Base-by-base conservation (phyloP, 1,140 invertebrate species). In the Ditylenchus dipsaci region DNA sequence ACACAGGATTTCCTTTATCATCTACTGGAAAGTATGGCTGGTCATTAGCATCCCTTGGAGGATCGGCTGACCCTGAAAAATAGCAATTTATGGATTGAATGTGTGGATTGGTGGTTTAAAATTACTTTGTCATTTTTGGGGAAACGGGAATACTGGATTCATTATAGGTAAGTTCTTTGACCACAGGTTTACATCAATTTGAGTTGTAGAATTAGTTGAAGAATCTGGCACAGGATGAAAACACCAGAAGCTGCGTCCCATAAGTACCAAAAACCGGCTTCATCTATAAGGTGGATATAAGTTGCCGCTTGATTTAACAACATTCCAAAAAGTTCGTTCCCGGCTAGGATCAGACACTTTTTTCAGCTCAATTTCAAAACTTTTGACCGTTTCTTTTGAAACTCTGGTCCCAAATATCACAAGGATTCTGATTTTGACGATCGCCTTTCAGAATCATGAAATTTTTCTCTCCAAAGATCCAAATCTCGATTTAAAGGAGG, bases 11-110 rank as follows among this genome's bases (percentile, higher is more conserved):
- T 19, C 49, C 58, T 15, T 60, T 43, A 1, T 76, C 69, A 58
- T 76, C 74, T n/a, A 75, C 56, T 21, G 73, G 73, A 49, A 75
- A 75, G 30, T 77, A 67, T 3, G 71, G 71, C 23, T 64, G 30
- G n/a, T 59, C 74, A 19, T 73, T 71, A 13, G 29, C 75, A 26
- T 75, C 71, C 27, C 59, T 67, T 19, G 73, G 26, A 75, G 42
- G 43, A 75, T 23, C 13, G 43, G 17, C 19, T 26, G 30, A 13
- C 21, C 38, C 49, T 53, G 49, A 3, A 17, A 53, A 53, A 38
- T 38, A 38, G 11, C 33, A 38, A 5, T 38, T 5, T 3, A 38
- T 38, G 11, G 33, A 5, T 38, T 38, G 11, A 11, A 38, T 5
- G 11, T 3, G 33, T 38, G 3, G n/a, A n/a, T n/a, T n/a, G 33